phyloP scores from a whole-genome alignment of 2,113 vertebrate genomes.

The Redunca redunca region DNA sequence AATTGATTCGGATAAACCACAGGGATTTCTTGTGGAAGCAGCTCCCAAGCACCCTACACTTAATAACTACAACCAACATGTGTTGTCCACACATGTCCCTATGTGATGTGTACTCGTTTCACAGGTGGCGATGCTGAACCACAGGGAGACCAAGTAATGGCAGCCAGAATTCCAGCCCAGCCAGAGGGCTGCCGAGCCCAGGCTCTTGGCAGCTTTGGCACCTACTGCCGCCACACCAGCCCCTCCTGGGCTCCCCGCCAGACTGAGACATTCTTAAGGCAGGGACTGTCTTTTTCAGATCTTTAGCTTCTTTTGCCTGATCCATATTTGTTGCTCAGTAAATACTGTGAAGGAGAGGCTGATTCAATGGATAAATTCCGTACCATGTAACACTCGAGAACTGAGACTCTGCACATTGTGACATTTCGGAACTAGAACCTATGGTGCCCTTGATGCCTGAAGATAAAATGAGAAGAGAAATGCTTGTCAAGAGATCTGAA shows the following conservation, averaged over 20 bases:
- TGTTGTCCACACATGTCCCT: no score
- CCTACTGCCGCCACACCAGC: not conserved
- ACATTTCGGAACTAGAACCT: not conserved
- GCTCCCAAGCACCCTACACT: not conserved
- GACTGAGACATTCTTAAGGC: not conserved
- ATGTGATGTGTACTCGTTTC: not conserved
- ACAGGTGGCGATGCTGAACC: not conserved
- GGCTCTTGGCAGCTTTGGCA: no score
- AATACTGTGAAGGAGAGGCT: not conserved
- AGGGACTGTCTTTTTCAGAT: not conserved
- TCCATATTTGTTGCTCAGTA: not conserved
- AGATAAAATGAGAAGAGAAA: not conserved
- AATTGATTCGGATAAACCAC: not conserved
- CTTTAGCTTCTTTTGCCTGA: not conserved
- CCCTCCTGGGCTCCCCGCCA: rapidly evolving
- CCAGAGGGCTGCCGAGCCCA: not conserved
- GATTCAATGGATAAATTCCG: not conserved
- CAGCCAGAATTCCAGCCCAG: not conserved
- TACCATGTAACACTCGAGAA: not conserved
- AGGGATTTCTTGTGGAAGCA: not conserved
- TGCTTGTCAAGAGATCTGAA: not conserved
- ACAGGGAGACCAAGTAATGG: not conserved
- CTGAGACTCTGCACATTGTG: not conserved
- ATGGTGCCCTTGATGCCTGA: not conserved
- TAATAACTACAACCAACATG: not conserved